These are phyloP conservation scores for Callaeas wilsoni DNA, from an alignment of 2,113 vertebrate species.

Conservation along the genomic window DNA sequence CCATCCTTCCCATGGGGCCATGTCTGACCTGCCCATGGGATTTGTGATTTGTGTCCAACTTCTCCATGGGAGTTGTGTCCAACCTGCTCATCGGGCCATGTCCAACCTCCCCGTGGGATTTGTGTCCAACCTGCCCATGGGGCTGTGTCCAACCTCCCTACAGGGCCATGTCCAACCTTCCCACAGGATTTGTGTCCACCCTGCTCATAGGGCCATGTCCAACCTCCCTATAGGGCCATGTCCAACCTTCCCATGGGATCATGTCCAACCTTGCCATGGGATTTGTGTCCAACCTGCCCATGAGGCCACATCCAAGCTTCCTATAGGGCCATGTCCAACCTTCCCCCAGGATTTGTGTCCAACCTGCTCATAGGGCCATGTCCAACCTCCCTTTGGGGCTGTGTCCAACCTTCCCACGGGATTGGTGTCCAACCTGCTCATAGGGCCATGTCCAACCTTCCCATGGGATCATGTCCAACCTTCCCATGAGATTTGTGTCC, in stretches of 20 bases:
- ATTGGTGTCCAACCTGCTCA: fast-evolving
- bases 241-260: fast-evolving
- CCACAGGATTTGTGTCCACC: neutral
- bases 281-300: too few species aligned
- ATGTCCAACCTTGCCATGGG: neutral
- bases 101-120: neutral
- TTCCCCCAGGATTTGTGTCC: neutral
- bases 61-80: neutral
- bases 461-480: too few species aligned
- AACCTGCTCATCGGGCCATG: neutral
- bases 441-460: fast-evolving
- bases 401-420: too few species aligned
- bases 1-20: too few species aligned
- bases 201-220: too few species aligned
- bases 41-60: too few species aligned
- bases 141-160: too few species aligned
- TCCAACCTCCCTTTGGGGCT: too few species aligned
- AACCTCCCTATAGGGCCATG: too few species aligned
- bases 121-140: fast-evolving
- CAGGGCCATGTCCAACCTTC: too few species aligned
- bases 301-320: too few species aligned
- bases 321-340: neutral
- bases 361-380: fast-evolving
- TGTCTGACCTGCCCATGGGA: neutral
- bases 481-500: neutral